Percentiles rank a stretch among this genome's conserved stretches.
These are phyloP conservation scores for Coremacera marginata DNA, from an alignment of 2,888 invertebrate species.

Conservation along the genomic window DNA sequence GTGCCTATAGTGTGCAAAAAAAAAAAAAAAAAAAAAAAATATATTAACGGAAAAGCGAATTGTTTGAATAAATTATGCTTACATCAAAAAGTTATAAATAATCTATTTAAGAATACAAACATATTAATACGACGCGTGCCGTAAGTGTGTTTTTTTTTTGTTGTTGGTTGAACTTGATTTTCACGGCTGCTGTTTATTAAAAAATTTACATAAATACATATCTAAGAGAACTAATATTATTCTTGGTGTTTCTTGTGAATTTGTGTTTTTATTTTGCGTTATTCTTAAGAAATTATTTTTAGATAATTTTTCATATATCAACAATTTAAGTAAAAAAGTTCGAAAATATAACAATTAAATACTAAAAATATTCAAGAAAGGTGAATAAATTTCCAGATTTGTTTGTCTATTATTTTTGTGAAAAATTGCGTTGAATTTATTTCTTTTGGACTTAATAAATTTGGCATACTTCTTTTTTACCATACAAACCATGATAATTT, in stretches of 20 bases:
- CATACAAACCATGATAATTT: background rate
- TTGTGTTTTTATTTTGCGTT: no score
- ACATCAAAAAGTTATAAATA: background rate
- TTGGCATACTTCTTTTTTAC: background rate
- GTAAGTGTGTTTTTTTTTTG: background rate
- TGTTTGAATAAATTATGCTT: no score
- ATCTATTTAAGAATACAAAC: background rate
- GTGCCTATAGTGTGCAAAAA: background rate
- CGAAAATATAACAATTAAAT: no score
- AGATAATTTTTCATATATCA: background rate
- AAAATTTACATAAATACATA: no score
- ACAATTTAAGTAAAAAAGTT: no score
- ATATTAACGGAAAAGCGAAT: background rate
- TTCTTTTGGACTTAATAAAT: no score
- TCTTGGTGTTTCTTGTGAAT: background rate
- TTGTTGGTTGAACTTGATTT: background rate
- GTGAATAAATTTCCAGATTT: background rate
- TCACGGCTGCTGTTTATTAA: no score
- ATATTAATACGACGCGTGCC: background rate
- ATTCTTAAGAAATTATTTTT: background rate
- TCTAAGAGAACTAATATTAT: no score
- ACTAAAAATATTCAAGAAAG: background rate
- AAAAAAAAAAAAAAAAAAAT: background rate
- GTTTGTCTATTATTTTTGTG: background rate
- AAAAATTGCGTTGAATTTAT: background rate